Conservation (phyloP, 2,113 vertebrate species). For the Deroptyus accipitrinus region DNA sequence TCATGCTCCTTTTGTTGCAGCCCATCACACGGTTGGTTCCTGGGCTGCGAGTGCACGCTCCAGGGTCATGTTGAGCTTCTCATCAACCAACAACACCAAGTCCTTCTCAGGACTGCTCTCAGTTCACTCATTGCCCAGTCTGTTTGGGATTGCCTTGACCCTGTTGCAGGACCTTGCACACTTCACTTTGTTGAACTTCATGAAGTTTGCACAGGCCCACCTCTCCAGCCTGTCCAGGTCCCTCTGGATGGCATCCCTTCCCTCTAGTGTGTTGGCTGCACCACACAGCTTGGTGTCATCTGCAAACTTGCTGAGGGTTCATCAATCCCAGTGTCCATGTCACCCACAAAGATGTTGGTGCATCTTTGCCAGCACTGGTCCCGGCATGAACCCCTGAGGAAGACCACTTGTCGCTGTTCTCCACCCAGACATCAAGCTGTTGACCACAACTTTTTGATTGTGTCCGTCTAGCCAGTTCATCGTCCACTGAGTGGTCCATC, state of each 20-base stretch:
- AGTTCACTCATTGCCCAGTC: not conserved
- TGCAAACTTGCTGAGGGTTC: not conserved
- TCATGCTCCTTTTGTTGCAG: not conserved
- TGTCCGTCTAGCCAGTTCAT: not conserved
- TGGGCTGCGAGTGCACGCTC: not conserved
- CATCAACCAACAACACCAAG: fast-evolving
- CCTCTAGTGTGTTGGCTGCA: not conserved
- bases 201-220: not conserved
- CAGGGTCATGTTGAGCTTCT: not conserved
- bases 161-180: not conserved
- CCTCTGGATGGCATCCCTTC: not conserved
- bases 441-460: not conserved
- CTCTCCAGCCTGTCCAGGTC: not conserved
- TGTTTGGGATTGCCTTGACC: not conserved
- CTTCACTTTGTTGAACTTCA: not conserved
- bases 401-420: not conserved
- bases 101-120: not conserved
- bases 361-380: not conserved
- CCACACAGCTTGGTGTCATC: no score
- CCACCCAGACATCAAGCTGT: not conserved
- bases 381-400: fast-evolving
- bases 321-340: not conserved
- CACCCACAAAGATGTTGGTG: not conserved
- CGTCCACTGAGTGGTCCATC: not conserved
- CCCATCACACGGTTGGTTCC: fast-evolving